phyloP scores from a whole-genome alignment of 2,113 vertebrate genomes.

The Blennius ocellaris region DNA sequence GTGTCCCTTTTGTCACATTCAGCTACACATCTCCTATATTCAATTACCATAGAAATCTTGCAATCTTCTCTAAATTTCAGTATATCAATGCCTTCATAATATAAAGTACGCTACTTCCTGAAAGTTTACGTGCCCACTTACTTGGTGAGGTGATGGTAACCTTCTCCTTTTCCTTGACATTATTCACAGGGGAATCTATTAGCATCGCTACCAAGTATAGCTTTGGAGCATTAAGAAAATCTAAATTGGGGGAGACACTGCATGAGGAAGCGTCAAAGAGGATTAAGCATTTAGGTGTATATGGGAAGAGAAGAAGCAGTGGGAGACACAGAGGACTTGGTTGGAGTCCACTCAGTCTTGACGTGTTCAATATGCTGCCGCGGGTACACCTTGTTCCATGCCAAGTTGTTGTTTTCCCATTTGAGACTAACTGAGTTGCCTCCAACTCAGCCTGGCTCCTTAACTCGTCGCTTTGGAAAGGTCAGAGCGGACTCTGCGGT shows the following conservation, averaged over 20 bases:
- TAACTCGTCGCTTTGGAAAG: conserved; percentile 67
- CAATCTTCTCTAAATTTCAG: too few species aligned
- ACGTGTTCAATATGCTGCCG: conserved; percentile 46
- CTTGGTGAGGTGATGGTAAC: not conserved
- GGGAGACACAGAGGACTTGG: conserved; percentile 2
- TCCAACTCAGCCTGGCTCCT: conserved; percentile 51
- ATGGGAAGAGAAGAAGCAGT: conserved; percentile 2
- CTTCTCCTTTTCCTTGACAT: conserved; percentile 16
- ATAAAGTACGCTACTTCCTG: not conserved
- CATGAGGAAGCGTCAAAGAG: not conserved
- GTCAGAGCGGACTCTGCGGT: conserved; percentile 50
- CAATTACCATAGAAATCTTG: too few species aligned
- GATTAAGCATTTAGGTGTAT: conserved; percentile 12
- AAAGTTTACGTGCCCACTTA: not conserved
- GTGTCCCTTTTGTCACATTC: too few species aligned
- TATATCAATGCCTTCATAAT: too few species aligned
- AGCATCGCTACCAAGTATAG: conserved; percentile 22
- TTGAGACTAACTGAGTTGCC: conserved; percentile 41
- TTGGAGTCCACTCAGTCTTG: conserved; percentile 30
- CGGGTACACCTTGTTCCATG: conserved; percentile 44
- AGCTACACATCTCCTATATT: too few species aligned
- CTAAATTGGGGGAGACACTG: not conserved
- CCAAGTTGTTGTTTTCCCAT: conserved; percentile 61
- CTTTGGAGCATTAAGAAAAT: not conserved
- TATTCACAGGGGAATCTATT: conserved; percentile 24